phyloP scores from a whole-genome alignment of 2,888 invertebrate genomes.

The Latrodectus hesperus region DNA sequence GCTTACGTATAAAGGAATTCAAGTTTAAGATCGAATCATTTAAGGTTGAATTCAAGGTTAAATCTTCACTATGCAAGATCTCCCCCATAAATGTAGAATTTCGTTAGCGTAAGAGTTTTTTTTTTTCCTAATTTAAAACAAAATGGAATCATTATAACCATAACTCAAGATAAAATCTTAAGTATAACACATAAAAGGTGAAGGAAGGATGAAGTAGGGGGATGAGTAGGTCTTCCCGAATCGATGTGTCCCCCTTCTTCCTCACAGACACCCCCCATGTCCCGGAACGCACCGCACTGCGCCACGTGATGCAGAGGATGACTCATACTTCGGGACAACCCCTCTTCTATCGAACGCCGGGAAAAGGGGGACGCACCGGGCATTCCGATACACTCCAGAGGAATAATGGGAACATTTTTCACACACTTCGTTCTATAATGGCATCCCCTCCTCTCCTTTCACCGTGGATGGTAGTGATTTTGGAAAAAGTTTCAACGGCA shows the following conservation, averaged over 20 bases:
- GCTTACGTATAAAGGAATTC: too few species aligned
- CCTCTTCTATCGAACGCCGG: constrained; percentile 49
- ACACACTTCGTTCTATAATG: constrained; percentile 10
- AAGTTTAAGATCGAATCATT: too few species aligned
- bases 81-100: too few species aligned
- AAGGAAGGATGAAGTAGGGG: constrained; percentile 7
- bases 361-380: constrained; percentile 6
- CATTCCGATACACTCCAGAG: constrained; percentile 30
- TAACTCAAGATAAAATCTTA: constrained; percentile 48
- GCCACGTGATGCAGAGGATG: constrained; percentile 68
- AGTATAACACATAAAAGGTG: constrained; percentile 38
- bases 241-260: constrained; percentile 23
- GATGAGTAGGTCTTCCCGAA: constrained; percentile 18
- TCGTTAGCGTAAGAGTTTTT: too few species aligned
- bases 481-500: not conserved
- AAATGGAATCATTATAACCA: constrained; percentile 17
- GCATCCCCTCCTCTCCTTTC: not conserved
- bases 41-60: too few species aligned
- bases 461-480: constrained; percentile 18
- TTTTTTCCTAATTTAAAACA: too few species aligned
- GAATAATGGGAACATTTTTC: constrained; percentile 26
- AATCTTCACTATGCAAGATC: too few species aligned
- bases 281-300: constrained; percentile 61
- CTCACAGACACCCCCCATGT: constrained; percentile 13
- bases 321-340: constrained; percentile 56